phyloP scores from a whole-genome alignment of 2,113 vertebrate species.

The Pontoporia blainvillei region DNA sequence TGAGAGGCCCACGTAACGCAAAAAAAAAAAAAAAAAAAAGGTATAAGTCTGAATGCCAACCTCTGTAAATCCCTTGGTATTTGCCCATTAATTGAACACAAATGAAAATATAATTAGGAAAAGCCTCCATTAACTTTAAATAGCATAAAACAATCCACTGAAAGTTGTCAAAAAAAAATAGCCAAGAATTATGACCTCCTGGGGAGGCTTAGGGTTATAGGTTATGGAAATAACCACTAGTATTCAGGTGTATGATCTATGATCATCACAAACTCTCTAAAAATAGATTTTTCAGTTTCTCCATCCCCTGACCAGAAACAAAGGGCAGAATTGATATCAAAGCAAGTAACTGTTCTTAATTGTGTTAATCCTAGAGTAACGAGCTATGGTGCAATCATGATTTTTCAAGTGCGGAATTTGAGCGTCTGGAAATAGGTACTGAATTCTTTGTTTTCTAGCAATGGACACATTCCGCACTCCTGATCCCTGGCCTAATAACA shows the following conservation, averaged over 20 bases:
- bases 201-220: background rate
- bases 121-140: background rate
- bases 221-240: background rate
- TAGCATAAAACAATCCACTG: background rate
- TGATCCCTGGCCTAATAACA: background rate
- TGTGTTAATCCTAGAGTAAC: background rate
- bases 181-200: background rate
- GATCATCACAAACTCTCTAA: background rate
- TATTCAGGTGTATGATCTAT: background rate
- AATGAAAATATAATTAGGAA: slow-evolving; percentile 17
- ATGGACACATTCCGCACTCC: background rate
- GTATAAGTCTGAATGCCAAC: too few relatives aligned
- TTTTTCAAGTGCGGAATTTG: slow-evolving; percentile 23
- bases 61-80: background rate
- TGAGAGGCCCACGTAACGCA: too few relatives aligned
- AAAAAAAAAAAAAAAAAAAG: too few relatives aligned
- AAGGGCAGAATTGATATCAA: background rate
- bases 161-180: background rate
- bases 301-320: background rate
- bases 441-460: background rate
- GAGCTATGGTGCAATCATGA: background rate
- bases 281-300: background rate
- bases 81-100: background rate
- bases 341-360: background rate
- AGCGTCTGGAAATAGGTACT: background rate